Percentiles rank a stretch among this genome's conserved stretches.
Evolutionary conservation across 2,888 invertebrate species (phyloP).

Genomic region (Biston betularia): DNA sequence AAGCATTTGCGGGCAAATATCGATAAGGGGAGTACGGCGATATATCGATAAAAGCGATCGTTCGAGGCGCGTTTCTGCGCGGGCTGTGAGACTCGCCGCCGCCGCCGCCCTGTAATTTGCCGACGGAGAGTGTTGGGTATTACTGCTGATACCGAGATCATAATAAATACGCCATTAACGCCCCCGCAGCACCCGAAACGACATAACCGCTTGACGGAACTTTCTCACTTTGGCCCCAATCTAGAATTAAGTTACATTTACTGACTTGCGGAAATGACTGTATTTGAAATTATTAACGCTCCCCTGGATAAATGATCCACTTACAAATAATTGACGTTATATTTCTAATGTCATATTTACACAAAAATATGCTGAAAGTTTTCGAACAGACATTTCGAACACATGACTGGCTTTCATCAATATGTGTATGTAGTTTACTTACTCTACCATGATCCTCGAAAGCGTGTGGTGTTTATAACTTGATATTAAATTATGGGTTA

Average conservation of each 20-base stretch:
- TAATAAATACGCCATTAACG: slow-evolving; percentile 86
- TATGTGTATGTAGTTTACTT: too few species aligned
- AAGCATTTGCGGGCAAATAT: slow-evolving; percentile 65
- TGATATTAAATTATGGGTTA: too few species aligned
- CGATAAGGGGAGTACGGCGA: slow-evolving; percentile 63
- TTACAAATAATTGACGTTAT: too few species aligned
- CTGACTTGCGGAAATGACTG: slow-evolving; percentile 26
- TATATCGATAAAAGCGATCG: slow-evolving; percentile 71
- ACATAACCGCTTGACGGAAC: slow-evolving; percentile 66
- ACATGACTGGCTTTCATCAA: too few species aligned
- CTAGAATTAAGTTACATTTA: slow-evolving; percentile 35
- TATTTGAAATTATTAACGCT: slow-evolving; percentile 20
- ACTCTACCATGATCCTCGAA: too few species aligned
- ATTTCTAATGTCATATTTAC: too few species aligned
- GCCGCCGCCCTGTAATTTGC: slow-evolving; percentile 85
- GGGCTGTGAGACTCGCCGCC: slow-evolving; percentile 73
- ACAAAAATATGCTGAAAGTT: too few species aligned
- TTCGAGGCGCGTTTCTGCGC: slow-evolving; percentile 64
- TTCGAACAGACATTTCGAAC: too few species aligned
- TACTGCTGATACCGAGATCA: slow-evolving; percentile 85
- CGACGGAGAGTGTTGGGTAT: slow-evolving; percentile 85
- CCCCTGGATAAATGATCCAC: slow-evolving; percentile 6
- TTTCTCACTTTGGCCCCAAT: slow-evolving; percentile 44
- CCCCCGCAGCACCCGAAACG: slow-evolving; percentile 83
- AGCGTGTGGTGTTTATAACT: too few species aligned